phyloP scores from a whole-genome alignment of 2,797 vertebrate genomes.

The Mormyrus hasselquistii region DNA sequence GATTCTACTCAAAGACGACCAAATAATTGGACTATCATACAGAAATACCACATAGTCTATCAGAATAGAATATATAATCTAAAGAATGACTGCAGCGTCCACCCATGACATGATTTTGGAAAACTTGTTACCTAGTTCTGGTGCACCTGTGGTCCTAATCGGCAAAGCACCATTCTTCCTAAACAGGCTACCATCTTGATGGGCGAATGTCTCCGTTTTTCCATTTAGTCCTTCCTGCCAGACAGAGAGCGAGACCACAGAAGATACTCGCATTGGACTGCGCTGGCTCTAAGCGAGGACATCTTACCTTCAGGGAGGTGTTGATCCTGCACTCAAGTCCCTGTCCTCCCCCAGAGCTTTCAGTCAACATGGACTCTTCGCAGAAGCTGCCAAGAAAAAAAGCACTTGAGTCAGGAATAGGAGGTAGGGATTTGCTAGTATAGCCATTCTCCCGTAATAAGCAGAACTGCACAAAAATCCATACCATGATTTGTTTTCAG shows the following conservation, averaged over 20 bases:
- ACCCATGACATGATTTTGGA: background rate
- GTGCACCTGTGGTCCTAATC: background rate
- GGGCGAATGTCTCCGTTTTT: background rate
- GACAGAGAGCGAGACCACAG: background rate
- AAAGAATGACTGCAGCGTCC: background rate
- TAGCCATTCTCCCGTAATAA: background rate
- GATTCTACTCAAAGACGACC: background rate
- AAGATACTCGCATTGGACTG: background rate
- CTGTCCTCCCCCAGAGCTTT: background rate
- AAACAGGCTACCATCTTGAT: background rate
- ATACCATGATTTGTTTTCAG: background rate
- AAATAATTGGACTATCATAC: background rate
- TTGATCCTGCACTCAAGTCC: background rate
- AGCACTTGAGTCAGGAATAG: background rate
- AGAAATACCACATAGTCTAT: background rate
- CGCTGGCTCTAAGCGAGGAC: background rate
- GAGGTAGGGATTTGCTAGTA: background rate
- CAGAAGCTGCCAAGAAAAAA: background rate
- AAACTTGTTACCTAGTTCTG: background rate
- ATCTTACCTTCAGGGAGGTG: background rate
- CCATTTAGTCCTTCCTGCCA: background rate
- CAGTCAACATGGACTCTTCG: background rate
- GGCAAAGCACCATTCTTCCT: background rate
- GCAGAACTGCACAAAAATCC: background rate
- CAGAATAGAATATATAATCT: background rate